phyloP scores from a whole-genome alignment of 2,797 vertebrate genomes.

The Ataeniobius toweri region DNA sequence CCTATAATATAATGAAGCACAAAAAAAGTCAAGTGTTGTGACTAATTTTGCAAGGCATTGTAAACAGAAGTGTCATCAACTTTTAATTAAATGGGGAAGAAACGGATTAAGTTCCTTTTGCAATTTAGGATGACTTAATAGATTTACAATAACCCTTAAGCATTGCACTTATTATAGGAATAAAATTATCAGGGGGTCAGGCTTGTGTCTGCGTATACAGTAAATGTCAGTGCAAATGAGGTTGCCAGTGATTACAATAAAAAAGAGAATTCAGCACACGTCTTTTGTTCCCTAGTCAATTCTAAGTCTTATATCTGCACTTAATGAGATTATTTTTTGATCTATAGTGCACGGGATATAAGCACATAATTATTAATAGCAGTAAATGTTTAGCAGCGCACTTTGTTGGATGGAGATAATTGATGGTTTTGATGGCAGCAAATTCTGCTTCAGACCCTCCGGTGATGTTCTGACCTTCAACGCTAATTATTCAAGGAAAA shows the following conservation, averaged over 20 bases:
- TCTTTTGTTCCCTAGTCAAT: slow-evolving; percentile 50
- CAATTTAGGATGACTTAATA: slow-evolving; percentile 42
- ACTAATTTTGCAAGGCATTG: too few species aligned
- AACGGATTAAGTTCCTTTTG: slow-evolving; percentile 47
- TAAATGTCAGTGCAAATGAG: slow-evolving; percentile 50
- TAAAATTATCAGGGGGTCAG: slow-evolving; percentile 47
- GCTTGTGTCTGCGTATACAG: slow-evolving; percentile 37
- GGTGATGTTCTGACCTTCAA: slow-evolving; percentile 75
- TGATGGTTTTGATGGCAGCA: slow-evolving; percentile 42
- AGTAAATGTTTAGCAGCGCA: slow-evolving; percentile 42
- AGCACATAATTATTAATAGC: slow-evolving; percentile 65
- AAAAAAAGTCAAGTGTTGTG: too few species aligned
- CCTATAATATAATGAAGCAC: too few species aligned
- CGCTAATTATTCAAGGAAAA: slow-evolving; percentile 75
- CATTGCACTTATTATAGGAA: slow-evolving; percentile 54
- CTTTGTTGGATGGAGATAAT: slow-evolving; percentile 68
- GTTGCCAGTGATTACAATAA: slow-evolving; percentile 49
- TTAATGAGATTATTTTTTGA: slow-evolving; percentile 45
- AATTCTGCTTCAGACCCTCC: slow-evolving; percentile 64
- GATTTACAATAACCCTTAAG: slow-evolving; percentile 55
- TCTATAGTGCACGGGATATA: slow-evolving; percentile 48
- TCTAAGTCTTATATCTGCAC: slow-evolving; percentile 34
- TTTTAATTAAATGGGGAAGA: slow-evolving; percentile 49
- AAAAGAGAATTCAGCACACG: slow-evolving; percentile 37
- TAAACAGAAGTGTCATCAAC: slow-evolving; percentile 16